phyloP scores from a whole-genome alignment of 2,113 vertebrate species.

The Alouatta palliata region DNA sequence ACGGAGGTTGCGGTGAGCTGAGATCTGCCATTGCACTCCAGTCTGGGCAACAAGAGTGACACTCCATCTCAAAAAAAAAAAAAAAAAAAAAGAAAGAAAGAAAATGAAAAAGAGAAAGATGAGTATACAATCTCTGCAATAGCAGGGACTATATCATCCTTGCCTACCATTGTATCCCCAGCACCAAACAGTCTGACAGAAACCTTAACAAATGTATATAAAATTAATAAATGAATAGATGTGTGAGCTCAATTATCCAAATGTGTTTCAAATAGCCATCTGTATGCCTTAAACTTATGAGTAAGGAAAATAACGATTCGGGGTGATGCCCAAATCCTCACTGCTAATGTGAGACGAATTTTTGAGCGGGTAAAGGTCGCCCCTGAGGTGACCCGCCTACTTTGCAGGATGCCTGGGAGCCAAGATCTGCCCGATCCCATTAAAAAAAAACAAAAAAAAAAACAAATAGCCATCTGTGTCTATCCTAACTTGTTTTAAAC shows the following conservation, averaged over 20 bases:
- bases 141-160: background rate
- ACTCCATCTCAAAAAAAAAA: too few species aligned
- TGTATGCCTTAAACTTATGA: slow-evolving; percentile 99
- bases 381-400: slow-evolving; percentile 91
- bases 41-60: too few species aligned
- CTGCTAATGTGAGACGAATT: slow-evolving; percentile 93
- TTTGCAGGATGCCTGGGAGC: slow-evolving; percentile 92
- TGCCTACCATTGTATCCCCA: background rate
- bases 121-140: background rate
- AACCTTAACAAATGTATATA: background rate
- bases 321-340: slow-evolving; percentile 99
- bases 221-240: slow-evolving; percentile 25
- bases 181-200: background rate
- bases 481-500: slow-evolving; percentile 9
- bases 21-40: too few species aligned
- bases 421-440: slow-evolving; percentile 88
- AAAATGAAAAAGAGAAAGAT: background rate
- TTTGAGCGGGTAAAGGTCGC: slow-evolving; percentile 97
- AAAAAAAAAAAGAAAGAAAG: too few species aligned
- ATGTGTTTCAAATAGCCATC: background rate
- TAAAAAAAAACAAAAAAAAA: too few species aligned
- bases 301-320: slow-evolving; percentile 99
- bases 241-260: background rate
- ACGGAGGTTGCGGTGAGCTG: too few species aligned
- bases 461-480: background rate